Conservation (phyloP, 2,888 invertebrate species). For the Punctoribates punctum region DNA sequence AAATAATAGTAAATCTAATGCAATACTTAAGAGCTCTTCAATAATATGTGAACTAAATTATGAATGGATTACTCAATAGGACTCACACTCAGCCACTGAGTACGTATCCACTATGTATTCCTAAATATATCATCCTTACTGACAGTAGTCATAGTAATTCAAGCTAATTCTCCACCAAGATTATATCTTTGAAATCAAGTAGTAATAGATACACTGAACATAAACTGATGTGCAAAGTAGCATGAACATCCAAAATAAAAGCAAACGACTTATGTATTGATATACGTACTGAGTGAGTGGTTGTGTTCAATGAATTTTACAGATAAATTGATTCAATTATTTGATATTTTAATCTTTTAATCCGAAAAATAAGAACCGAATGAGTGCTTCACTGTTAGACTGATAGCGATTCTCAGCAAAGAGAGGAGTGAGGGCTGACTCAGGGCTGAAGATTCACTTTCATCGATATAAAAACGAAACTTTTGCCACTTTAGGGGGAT, state of each 20-base stretch:
- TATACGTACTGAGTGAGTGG: not conserved
- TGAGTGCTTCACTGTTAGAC: not conserved
- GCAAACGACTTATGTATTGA: not conserved
- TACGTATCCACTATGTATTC: too few relatives aligned
- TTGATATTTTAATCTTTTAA: conserved; percentile 28
- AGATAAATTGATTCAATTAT: conserved; percentile 33
- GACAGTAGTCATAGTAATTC: too few relatives aligned
- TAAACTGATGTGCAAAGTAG: too few relatives aligned
- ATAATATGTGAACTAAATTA: conserved; percentile 24
- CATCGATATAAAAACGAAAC: not conserved
- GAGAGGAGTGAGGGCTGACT: not conserved
- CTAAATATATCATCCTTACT: too few relatives aligned
- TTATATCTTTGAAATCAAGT: too few relatives aligned
- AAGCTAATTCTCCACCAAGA: too few relatives aligned
- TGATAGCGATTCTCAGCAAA: not conserved
- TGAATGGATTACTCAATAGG: conserved; percentile 8
- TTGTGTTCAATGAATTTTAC: conserved; percentile 28
- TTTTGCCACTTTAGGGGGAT: not conserved
- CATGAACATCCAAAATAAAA: too few relatives aligned
- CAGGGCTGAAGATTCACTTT: conserved; percentile 2
- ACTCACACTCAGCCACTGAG: not conserved
- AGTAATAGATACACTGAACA: too few relatives aligned
- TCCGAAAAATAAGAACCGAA: not conserved
- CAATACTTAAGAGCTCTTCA: not conserved
- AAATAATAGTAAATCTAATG: not conserved